phyloP scores from a whole-genome alignment of 2,888 invertebrate genomes.

The Chloroclystis v-ata region DNA sequence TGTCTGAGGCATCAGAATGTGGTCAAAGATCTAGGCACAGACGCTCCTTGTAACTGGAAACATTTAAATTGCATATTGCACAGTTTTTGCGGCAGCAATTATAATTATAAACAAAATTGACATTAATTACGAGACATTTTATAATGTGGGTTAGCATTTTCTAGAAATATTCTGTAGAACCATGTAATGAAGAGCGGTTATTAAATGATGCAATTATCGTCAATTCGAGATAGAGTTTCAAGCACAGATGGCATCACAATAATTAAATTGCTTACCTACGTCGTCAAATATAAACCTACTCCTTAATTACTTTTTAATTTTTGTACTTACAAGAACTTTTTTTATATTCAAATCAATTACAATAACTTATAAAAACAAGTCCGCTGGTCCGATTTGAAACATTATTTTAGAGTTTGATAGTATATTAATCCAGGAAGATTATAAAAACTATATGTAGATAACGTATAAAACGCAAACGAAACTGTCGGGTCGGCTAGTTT shows the following conservation, averaged over 20 bases:
- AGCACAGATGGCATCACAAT: constrained; percentile 5
- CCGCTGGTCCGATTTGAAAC: no score
- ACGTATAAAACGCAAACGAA: no score
- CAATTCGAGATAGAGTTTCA: constrained; percentile 54
- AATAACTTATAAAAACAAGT: no score
- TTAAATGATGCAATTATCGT: constrained; percentile 57
- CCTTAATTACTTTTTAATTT: background rate
- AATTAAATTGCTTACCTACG: background rate
- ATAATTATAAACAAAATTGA: constrained; percentile 73
- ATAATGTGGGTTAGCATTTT: constrained; percentile 66
- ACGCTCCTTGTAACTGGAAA: constrained; percentile 32
- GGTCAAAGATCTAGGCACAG: constrained; percentile 34
- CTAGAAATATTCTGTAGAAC: constrained; percentile 61
- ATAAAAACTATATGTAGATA: no score
- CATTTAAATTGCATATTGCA: constrained; percentile 39
- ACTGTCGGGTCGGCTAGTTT: no score
- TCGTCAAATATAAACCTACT: background rate
- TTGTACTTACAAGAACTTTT: background rate
- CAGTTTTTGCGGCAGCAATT: constrained; percentile 31
- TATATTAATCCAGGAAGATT: no score
- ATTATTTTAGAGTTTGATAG: no score
- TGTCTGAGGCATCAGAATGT: constrained; percentile 28
- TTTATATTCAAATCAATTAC: no score
- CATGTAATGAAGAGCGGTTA: constrained; percentile 54
- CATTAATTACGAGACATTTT: constrained; percentile 60